Base-by-base conservation (phyloP, 2,113 vertebrate genomes). In the Acrocephalus kingi region DNA sequence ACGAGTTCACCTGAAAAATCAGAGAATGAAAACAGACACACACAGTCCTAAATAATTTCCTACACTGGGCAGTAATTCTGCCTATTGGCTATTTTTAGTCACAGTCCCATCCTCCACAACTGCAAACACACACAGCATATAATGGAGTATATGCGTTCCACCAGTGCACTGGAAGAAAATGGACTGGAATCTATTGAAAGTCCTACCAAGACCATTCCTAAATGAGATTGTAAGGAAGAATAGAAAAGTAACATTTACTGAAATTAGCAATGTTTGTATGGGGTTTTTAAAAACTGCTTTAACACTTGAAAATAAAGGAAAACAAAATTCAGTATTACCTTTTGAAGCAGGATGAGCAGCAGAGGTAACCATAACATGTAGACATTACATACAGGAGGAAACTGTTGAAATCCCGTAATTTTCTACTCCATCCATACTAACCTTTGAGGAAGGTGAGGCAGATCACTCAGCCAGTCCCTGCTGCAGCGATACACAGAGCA, bases 171-270 rank as follows among this genome's bases (percentile, higher is more conserved):
- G 35, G 10, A 84, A 63, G 8, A 82, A 77, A 81, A 73, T 15
- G 35, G 10, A 45, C 7, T 25, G 15, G 19, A 69, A 81, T 30
- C 19, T 6, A 69, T 9, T 37, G 15, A 23, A 72, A 51, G 22
- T 28, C 31, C 27, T 66, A 33, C 28, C 10, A 6, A 83, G 67
- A 45, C 15, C 4, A 1, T 17, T 80, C 49, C 52, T 37, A 86
- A 74, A 66, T 35, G 19, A 76, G 39, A 46, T 11, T 7, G 0
- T 45, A 88, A 72, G 13, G 67, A 79, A 75, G 5, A 73, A 43
- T 0, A 54, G 6, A 74, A 75, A 63, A 55, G 6, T 33, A 67
- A 43, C 0, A 0, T 33, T 83, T 48, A 64, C 13, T 39, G 55
- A 85, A 84, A 69, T 0, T 11, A 22, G 6, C 35, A 27, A 31